These are phyloP conservation scores for Sandelia bainsii DNA, from an alignment of 2,797 vertebrate species.

Conservation along the genomic window DNA sequence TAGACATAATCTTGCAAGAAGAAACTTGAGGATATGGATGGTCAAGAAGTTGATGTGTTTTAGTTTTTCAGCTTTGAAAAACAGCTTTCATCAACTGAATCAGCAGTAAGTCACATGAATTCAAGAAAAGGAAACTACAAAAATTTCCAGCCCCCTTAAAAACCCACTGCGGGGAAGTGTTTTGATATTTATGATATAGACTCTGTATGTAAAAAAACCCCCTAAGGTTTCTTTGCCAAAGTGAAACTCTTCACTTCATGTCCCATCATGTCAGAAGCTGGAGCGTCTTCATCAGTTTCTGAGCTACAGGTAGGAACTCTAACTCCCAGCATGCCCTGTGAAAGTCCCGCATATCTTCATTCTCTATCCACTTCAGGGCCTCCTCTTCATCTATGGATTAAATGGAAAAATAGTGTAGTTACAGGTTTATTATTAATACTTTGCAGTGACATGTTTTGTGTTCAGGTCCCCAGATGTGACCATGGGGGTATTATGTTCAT, in stretches of 20 bases:
- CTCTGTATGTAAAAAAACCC: not conserved
- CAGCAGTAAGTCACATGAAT: not conserved
- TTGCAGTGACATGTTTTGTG: conserved; percentile 10
- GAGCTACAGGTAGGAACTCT: conserved; percentile 92
- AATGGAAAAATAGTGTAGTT: not conserved
- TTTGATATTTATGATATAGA: not conserved
- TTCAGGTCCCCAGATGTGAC: conserved; percentile 19
- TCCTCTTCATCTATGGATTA: conserved; percentile 85
- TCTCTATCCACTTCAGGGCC: conserved; percentile 80
- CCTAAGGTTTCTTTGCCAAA: not conserved
- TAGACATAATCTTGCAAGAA: not conserved
- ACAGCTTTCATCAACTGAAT: not conserved
- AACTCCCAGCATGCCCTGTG: conserved; percentile 91
- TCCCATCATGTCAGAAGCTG: conserved; percentile 59
- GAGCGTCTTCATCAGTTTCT: conserved; percentile 86
- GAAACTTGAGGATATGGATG: not conserved
- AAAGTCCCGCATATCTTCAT: conserved; percentile 81
- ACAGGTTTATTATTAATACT: not conserved
- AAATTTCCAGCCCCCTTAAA: conserved; percentile 13
- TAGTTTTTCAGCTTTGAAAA: too few relatives aligned
- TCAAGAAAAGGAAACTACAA: conserved; percentile 10
- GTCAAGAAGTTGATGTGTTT: not conserved
- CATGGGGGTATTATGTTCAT: conserved; percentile 1
- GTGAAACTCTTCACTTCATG: not conserved
- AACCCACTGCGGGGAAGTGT: not conserved